phyloP scores from a whole-genome alignment of 2,888 invertebrate genomes.

The Acrocyrtus sp. region DNA sequence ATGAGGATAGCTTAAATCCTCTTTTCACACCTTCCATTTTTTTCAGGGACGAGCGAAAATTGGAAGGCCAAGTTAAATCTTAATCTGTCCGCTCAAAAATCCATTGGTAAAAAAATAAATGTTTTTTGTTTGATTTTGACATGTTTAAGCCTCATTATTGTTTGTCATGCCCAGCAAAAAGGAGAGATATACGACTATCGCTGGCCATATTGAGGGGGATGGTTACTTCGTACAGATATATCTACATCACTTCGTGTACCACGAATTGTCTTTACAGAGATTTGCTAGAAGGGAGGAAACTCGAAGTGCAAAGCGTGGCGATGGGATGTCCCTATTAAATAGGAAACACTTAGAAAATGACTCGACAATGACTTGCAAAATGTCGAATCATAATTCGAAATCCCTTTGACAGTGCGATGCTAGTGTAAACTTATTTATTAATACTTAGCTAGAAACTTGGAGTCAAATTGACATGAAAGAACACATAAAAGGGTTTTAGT shows the following conservation, averaged over 20 bases:
- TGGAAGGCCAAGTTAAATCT: neutral
- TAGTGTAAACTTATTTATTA: neutral
- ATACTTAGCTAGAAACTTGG: neutral
- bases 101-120: too few species aligned
- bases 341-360: conserved; percentile 32
- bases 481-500: conserved; percentile 7
- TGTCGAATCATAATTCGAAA: conserved; percentile 26
- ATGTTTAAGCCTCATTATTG: neutral
- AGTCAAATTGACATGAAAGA: neutral
- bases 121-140: neutral
- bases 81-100: too few species aligned
- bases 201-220: too few species aligned
- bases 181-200: conserved; percentile 1
- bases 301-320: neutral
- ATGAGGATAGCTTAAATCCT: too few species aligned
- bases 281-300: too few species aligned
- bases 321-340: neutral
- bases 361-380: conserved; percentile 48
- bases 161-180: too few species aligned
- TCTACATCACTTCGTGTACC: too few species aligned
- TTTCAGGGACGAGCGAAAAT: conserved; percentile 29
- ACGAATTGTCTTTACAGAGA: neutral
- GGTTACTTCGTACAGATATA: too few species aligned
- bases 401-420: neutral
- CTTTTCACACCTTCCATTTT: conserved; percentile 22